A percentile compares a stretch with the other conserved stretches of the same genome.
Evolutionary conservation across 1,140 invertebrate species (phyloP).

Genomic region (Pachyrhynchus sulphureomaculatus): DNA sequence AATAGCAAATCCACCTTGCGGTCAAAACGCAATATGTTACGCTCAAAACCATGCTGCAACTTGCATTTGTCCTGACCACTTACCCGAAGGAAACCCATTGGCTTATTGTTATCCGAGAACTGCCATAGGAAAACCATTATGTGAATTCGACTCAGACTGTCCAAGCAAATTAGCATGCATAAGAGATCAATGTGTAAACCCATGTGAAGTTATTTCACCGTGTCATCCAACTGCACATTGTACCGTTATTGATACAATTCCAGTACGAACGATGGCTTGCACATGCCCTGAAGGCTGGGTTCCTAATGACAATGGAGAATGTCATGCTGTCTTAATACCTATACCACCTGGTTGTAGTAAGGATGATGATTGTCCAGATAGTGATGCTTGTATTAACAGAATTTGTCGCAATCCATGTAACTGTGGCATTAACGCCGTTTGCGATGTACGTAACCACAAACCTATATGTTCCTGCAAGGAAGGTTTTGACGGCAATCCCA

Average conservation of each 20-base stretch:
- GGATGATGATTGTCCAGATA: constrained; percentile 74
- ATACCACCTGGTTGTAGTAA: constrained; percentile 70
- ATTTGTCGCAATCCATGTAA: constrained; percentile 84
- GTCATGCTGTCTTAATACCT: constrained; percentile 68
- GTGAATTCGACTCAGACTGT: constrained; percentile 76
- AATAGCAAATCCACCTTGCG: constrained; percentile 66
- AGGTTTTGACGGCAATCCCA: constrained; percentile 83
- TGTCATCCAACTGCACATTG: constrained; percentile 72
- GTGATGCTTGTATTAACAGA: constrained; percentile 81
- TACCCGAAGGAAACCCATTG: constrained; percentile 75
- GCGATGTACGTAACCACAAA: constrained; percentile 78
- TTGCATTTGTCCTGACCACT: constrained; percentile 73
- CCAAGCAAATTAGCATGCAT: constrained; percentile 79
- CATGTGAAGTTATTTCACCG: constrained; percentile 71
- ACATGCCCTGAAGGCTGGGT: constrained; percentile 81
- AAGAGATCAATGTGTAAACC: constrained; percentile 74
- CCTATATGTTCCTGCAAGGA: constrained; percentile 82
- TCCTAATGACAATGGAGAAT: constrained; percentile 73
- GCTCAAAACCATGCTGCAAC: constrained; percentile 72
- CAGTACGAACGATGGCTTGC: constrained; percentile 81
- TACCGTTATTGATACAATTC: constrained; percentile 76
- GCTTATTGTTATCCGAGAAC: constrained; percentile 68
- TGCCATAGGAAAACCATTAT: constrained; percentile 66
- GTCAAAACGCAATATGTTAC: constrained; percentile 76
- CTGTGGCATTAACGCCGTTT: constrained; percentile 82